Evolutionary conservation across 2,113 vertebrate genomes (phyloP).

Genomic region (Gorsachius goisagi): DNA sequence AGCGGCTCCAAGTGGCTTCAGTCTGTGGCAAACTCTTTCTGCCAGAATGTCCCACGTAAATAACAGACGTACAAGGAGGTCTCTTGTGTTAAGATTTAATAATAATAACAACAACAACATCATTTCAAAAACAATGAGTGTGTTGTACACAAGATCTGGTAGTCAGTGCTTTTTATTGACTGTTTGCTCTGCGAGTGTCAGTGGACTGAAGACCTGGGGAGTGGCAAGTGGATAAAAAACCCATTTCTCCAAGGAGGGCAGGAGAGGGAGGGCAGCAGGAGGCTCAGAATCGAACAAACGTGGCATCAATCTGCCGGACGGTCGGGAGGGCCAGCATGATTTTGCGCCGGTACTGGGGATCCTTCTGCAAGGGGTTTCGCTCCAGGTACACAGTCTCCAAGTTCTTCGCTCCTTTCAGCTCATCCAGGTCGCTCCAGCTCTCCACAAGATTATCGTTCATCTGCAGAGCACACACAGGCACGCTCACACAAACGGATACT

Average conservation of each 20-base stretch:
- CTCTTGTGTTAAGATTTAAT: slow-evolving; percentile 58
- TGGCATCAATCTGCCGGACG: slow-evolving; percentile 96
- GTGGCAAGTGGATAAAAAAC: slow-evolving; percentile 54
- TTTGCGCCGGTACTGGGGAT: slow-evolving; percentile 96
- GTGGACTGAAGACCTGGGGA: slow-evolving; percentile 42
- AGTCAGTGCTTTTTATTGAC: slow-evolving; percentile 64
- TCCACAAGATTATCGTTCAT: slow-evolving; percentile 98
- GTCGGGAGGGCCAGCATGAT: slow-evolving; percentile 94
- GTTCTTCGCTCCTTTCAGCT: slow-evolving; percentile 88
- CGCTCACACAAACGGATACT: background rate
- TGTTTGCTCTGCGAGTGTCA: slow-evolving; percentile 33
- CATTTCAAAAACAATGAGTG: slow-evolving; percentile 55
- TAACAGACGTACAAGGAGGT: background rate
- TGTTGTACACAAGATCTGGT: slow-evolving; percentile 27
- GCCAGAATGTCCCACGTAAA: background rate
- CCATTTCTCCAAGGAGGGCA: slow-evolving; percentile 2
- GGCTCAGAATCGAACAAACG: slow-evolving; percentile 93
- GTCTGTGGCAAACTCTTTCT: background rate
- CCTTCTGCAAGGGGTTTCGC: slow-evolving; percentile 94
- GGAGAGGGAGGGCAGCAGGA: background rate
- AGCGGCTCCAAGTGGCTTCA: background rate
- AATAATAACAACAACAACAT: slow-evolving; percentile 29
- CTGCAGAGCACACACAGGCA: slow-evolving; percentile 65
- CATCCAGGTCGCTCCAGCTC: slow-evolving; percentile 95
- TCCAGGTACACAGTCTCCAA: slow-evolving; percentile 97